Percentiles rank a stretch among this genome's conserved stretches.
Conservation (phyloP, 2,888 invertebrate species). For the Theodoxus fluviatilis region DNA sequence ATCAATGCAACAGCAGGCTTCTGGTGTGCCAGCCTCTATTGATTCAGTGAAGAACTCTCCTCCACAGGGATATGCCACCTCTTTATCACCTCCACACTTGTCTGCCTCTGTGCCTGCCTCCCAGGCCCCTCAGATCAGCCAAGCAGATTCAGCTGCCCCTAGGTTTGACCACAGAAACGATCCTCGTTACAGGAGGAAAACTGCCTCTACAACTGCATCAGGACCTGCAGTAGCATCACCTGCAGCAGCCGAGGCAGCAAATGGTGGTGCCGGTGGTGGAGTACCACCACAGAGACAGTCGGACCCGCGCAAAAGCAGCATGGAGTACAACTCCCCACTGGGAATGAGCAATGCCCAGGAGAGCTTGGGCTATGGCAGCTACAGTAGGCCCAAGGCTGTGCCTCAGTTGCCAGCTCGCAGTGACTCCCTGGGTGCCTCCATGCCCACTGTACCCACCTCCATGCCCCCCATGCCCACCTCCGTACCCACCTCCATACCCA, state of each 20-base stretch:
- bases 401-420: too few species aligned
- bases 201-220: constrained; percentile 39
- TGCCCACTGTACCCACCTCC: too few species aligned
- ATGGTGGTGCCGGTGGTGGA: not conserved
- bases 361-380: constrained; percentile 49
- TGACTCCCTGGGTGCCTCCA: too few species aligned
- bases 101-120: constrained; percentile 15
- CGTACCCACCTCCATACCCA: too few species aligned
- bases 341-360: constrained; percentile 43
- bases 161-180: constrained; percentile 61
- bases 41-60: too few species aligned
- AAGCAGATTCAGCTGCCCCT: too few species aligned
- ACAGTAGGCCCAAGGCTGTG: constrained; percentile 51
- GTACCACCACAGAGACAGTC: constrained; percentile 34
- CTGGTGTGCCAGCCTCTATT: too few species aligned
- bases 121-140: constrained; percentile 12
- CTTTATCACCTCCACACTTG: too few species aligned
- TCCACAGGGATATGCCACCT: too few species aligned
- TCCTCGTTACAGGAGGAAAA: constrained; percentile 61
- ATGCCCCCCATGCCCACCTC: too few species aligned
- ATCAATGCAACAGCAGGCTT: too few species aligned
- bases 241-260: not conserved
- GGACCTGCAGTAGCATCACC: constrained; percentile 14
- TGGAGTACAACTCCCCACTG: constrained; percentile 63
- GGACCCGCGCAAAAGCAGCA: constrained; percentile 51